phyloP scores from a whole-genome alignment of 2,113 vertebrate genomes.

The Varanus salvator region DNA sequence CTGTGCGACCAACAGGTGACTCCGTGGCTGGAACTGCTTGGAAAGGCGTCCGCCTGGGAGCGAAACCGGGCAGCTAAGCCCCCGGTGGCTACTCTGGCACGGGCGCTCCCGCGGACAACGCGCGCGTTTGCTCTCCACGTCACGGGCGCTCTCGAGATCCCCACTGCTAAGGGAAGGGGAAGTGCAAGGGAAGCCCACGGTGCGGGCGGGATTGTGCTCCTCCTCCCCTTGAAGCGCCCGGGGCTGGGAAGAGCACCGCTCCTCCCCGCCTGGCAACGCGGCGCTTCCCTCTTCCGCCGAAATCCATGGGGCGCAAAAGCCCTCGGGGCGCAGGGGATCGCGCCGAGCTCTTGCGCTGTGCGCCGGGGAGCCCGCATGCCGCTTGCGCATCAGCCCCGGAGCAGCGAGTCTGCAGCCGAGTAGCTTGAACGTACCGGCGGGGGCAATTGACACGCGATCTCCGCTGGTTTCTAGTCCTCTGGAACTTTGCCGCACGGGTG shows the following conservation, averaged over 20 bases:
- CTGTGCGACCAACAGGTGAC: background rate
- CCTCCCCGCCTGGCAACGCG: no score
- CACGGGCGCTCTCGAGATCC: no score
- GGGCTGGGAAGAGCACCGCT: no score
- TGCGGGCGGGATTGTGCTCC: no score
- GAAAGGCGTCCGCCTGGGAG: no score
- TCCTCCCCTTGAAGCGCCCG: background rate
- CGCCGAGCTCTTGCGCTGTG: background rate
- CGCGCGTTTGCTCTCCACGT: no score
- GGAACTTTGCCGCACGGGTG: background rate
- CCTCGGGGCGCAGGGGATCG: background rate
- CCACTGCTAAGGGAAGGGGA: background rate
- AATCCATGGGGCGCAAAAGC: background rate
- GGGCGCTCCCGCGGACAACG: background rate
- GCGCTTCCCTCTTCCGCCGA: background rate
- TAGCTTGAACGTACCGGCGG: background rate
- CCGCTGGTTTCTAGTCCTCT: background rate
- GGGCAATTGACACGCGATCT: background rate
- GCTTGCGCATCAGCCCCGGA: background rate
- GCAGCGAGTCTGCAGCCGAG: background rate
- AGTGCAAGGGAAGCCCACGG: no score
- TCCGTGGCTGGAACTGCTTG: background rate
- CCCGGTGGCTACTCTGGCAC: no score
- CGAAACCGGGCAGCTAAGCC: no score
- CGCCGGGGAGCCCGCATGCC: background rate